Evolutionary conservation across 2,113 vertebrate genomes (phyloP).

Genomic region (Kryptolebias marmoratus): DNA sequence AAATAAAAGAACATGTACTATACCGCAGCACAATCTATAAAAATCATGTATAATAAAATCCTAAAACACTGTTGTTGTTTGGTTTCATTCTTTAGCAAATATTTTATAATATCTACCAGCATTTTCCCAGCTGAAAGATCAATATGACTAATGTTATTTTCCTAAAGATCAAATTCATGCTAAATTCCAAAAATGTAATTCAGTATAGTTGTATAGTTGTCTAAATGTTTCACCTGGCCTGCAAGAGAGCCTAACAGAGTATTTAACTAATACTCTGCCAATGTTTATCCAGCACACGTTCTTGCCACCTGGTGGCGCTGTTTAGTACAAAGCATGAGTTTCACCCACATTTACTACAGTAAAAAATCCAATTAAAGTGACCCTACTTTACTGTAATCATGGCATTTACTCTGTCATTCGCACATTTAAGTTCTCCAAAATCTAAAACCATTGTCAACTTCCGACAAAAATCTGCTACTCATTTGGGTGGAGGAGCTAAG

Average conservation of each 20-base stretch:
- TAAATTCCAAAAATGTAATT: not conserved
- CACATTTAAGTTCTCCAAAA: conserved; percentile 2
- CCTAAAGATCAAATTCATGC: not conserved
- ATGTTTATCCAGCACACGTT: conserved; percentile 8
- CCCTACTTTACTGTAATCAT: conserved; percentile 15
- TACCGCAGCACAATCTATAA: not conserved
- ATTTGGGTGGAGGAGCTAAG: not conserved
- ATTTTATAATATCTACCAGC: not conserved
- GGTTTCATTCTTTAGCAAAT: not conserved
- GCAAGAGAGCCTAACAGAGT: not conserved
- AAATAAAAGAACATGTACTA: too few species aligned
- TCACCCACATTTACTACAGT: conserved; percentile 41
- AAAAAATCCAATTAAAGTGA: conserved; percentile 60
- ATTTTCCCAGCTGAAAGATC: not conserved
- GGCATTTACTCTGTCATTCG: conserved; percentile 18
- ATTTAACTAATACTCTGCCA: not conserved
- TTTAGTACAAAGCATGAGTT: conserved; percentile 13
- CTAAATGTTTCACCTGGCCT: too few species aligned
- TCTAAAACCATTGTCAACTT: not conserved
- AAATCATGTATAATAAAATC: not conserved
- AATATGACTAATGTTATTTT: not conserved
- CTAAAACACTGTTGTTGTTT: not conserved
- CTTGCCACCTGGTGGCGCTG: conserved; percentile 38
- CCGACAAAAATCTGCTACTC: not conserved
- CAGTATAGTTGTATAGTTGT: not conserved